These are phyloP conservation scores for Sarcoramphus papa DNA, from an alignment of 2,797 vertebrate genomes.

Conservation along the genomic window DNA sequence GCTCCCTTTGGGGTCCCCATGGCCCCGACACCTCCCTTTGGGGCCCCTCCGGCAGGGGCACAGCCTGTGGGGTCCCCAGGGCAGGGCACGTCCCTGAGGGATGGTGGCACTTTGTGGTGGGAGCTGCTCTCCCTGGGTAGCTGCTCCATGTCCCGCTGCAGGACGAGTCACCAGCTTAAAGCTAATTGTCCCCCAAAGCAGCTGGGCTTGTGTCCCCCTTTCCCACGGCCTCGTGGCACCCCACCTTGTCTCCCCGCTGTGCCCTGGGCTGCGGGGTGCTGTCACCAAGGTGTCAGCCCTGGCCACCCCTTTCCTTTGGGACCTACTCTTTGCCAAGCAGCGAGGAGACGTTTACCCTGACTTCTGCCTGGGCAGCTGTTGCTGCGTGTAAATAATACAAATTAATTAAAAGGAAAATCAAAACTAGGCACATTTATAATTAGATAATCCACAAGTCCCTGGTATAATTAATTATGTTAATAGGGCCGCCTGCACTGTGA, in stretches of 20 bases:
- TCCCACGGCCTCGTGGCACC: background rate
- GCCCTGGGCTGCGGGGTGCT: background rate
- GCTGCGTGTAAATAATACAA: slow-evolving; percentile 8
- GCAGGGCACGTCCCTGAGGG: rapidly evolving
- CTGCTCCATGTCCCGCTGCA: rapidly evolving
- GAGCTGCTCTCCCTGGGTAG: background rate
- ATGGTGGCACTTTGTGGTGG: background rate
- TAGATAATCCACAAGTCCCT: slow-evolving; percentile 18
- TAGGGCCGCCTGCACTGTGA: background rate
- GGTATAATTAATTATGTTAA: slow-evolving; percentile 48
- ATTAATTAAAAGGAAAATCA: slow-evolving; percentile 62
- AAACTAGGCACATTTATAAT: slow-evolving; percentile 28
- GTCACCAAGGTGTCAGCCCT: background rate
- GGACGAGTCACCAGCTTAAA: background rate
- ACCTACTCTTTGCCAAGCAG: background rate
- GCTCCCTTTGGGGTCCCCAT: background rate
- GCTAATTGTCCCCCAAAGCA: background rate
- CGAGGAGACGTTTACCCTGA: background rate
- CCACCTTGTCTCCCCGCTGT: rapidly evolving
- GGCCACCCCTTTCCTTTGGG: background rate
- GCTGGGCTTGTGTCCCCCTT: background rate
- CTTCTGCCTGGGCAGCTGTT: background rate
- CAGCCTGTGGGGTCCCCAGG: background rate
- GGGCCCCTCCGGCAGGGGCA: background rate
- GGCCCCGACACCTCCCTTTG: background rate